These are phyloP conservation scores for Todiramphus saurophagus DNA, from an alignment of 2,113 vertebrate genomes.

Conservation along the genomic window DNA sequence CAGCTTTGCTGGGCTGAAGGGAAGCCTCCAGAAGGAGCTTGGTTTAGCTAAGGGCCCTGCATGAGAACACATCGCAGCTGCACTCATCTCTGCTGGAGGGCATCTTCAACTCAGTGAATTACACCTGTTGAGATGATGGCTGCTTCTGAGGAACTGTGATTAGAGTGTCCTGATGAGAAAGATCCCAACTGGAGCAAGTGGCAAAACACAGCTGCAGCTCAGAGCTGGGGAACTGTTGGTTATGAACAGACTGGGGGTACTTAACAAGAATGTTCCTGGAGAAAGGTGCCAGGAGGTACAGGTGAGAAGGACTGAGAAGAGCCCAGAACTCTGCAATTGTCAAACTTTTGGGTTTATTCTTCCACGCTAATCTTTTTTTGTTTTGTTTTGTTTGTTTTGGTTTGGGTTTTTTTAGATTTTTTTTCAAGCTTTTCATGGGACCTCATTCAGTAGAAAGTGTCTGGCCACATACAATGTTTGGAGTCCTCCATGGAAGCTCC, in stretches of 20 bases:
- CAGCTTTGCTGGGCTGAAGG: not conserved
- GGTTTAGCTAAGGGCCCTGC: not conserved
- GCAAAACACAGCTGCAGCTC: not conserved
- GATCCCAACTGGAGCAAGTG: not conserved
- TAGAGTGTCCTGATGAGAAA: not conserved
- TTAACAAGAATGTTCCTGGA: not conserved
- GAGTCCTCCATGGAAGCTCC: not conserved
- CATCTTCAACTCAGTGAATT: rapidly evolving
- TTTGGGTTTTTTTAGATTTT: not conserved
- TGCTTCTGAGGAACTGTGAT: not conserved
- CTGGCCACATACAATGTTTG: rapidly evolving
- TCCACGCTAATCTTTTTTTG: rapidly evolving
- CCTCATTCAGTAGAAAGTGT: not conserved
- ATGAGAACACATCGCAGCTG: rapidly evolving
- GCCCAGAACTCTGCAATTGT: not conserved
- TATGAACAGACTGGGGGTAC: no score
- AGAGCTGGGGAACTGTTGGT: no score
- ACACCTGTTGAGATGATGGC: not conserved
- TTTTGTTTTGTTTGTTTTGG: no score
- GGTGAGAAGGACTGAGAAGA: not conserved
- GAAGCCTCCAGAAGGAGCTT: not conserved
- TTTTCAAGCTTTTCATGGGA: not conserved
- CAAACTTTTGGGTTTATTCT: not conserved
- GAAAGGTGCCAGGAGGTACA: not conserved
- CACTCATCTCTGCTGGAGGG: rapidly evolving